A percentile compares a stretch with the other conserved stretches of the same genome.
phyloP scores from a whole-genome alignment of 2,113 vertebrate species.

The Burhinus bistriatus region DNA sequence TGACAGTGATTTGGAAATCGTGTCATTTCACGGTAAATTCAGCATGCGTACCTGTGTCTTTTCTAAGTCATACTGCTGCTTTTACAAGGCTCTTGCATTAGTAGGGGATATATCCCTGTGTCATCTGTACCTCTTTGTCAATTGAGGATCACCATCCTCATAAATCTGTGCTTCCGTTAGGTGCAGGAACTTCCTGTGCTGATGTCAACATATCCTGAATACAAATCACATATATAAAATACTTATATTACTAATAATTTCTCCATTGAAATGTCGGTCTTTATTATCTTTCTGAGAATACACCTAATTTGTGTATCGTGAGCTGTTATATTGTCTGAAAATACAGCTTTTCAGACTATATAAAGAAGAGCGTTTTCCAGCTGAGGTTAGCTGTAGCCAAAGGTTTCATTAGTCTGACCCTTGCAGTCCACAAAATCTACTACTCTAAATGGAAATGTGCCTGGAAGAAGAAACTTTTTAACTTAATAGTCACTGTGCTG shows the following conservation, averaged over 20 bases:
- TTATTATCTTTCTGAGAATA: background rate
- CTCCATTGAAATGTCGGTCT: background rate
- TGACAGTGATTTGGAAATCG: background rate
- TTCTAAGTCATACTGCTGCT: background rate
- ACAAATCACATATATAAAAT: background rate
- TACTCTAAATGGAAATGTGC: background rate
- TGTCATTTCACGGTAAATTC: background rate
- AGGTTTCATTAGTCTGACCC: background rate
- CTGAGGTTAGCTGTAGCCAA: background rate
- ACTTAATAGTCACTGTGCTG: background rate
- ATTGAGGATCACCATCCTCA: background rate
- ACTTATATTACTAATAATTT: background rate
- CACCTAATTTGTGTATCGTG: rapidly evolving
- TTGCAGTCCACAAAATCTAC: background rate
- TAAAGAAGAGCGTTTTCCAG: background rate
- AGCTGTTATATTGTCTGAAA: background rate
- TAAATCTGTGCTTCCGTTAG: background rate
- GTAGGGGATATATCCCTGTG: background rate
- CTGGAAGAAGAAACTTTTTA: background rate
- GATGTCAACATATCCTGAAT: background rate
- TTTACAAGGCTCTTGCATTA: background rate
- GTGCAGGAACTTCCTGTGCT: background rate
- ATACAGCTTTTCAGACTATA: background rate
- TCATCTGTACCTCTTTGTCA: background rate
- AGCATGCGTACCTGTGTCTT: rapidly evolving